Percentiles rank a stretch among this genome's conserved stretches.
Evolutionary conservation across 2,888 invertebrate genomes (phyloP).

Genomic region (Apamea monoglypha): DNA sequence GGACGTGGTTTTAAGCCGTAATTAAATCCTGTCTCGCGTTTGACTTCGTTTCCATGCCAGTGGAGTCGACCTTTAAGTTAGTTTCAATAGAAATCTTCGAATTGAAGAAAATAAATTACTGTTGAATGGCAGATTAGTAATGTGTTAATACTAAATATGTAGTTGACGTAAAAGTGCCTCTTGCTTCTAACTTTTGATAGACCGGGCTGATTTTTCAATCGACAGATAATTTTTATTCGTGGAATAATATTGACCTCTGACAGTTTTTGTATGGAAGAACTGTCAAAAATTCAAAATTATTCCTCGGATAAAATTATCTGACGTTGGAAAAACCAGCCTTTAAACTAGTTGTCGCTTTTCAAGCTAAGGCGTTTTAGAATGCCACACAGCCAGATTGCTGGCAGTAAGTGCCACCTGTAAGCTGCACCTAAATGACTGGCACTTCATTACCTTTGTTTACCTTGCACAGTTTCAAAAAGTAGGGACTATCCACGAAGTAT

Average conservation of each 20-base stretch:
- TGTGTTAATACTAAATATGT: background rate
- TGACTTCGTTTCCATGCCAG: too few species aligned
- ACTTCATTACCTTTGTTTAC: conserved; percentile 23
- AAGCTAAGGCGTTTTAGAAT: background rate
- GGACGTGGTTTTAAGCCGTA: too few species aligned
- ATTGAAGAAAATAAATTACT: background rate
- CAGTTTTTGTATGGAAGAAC: too few species aligned
- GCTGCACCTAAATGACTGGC: conserved; percentile 22
- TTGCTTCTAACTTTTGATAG: background rate
- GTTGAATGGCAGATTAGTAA: background rate
- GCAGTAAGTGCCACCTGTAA: background rate
- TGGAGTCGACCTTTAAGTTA: background rate
- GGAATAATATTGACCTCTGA: too few species aligned
- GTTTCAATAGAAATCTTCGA: background rate
- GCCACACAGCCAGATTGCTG: background rate
- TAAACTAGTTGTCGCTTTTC: background rate
- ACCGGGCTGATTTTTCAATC: too few species aligned
- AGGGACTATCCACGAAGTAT: too few species aligned
- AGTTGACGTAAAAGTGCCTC: background rate
- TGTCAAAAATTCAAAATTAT: too few species aligned
- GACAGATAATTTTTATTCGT: too few species aligned
- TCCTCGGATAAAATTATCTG: too few species aligned
- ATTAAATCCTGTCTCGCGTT: too few species aligned
- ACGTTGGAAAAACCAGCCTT: background rate
- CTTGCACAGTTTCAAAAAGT: background rate